Percentiles rank a stretch among this genome's conserved stretches.
Conservation (phyloP, 1,140 invertebrate genomes). For the Battus philenor region DNA sequence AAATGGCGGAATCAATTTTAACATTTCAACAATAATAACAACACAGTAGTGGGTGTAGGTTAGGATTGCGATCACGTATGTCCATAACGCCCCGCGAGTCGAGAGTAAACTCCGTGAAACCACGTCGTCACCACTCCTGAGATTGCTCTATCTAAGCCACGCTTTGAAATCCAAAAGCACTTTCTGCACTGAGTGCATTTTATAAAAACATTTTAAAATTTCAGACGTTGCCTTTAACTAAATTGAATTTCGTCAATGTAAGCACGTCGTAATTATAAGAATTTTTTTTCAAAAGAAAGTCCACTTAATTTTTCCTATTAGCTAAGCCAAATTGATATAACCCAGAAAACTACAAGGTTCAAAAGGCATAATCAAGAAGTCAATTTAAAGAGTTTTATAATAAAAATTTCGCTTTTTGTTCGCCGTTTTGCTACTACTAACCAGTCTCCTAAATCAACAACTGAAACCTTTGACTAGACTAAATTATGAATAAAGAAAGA, state of each 20-base stretch:
- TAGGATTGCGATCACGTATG: conserved; percentile 47
- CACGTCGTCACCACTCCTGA: conserved; percentile 43
- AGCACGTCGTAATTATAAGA: conserved; percentile 8
- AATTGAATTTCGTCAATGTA: conserved; percentile 16
- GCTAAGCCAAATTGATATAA: conserved; percentile 7
- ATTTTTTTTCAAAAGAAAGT: conserved; percentile 4
- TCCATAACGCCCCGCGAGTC: conserved; percentile 37
- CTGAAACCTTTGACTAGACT: conserved; percentile 1
- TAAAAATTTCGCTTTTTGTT: neutral
- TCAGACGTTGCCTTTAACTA: conserved; percentile 14
- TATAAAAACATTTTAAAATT: conserved; percentile 39
- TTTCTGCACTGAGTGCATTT: conserved; percentile 24
- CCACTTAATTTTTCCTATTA: conserved; percentile 6
- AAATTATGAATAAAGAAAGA: conserved; percentile 2
- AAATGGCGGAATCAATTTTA: conserved; percentile 32
- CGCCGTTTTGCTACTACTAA: conserved; percentile 1
- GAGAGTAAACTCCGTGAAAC: conserved; percentile 49
- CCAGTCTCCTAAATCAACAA: conserved; percentile 12
- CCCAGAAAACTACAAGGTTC: conserved; percentile 5
- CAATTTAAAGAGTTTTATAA: neutral
- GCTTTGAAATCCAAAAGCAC: conserved; percentile 38
- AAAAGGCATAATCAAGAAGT: conserved; percentile 9
- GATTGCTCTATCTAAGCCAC: conserved; percentile 48
- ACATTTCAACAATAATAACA: conserved; percentile 31
- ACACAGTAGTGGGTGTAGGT: conserved; percentile 16